phyloP scores from a whole-genome alignment of 2,113 vertebrate genomes.

The Circaetus cinerascens region DNA sequence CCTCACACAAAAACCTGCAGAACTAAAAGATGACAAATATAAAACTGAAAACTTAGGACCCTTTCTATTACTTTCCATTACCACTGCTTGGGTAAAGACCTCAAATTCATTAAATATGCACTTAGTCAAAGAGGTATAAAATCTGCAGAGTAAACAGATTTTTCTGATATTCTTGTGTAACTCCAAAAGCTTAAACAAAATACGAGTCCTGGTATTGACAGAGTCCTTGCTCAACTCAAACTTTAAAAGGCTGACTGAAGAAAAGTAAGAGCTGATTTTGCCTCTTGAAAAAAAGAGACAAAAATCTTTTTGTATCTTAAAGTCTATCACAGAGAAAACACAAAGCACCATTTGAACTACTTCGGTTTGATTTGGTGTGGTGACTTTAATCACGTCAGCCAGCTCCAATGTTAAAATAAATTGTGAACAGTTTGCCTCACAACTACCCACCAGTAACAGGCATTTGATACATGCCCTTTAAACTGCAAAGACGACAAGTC shows the following conservation, averaged over 20 bases:
- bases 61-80: background rate
- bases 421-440: background rate
- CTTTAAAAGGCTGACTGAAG: background rate
- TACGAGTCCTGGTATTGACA: background rate
- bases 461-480: background rate
- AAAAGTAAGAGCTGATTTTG: background rate
- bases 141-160: background rate
- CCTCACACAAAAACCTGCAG: background rate
- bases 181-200: background rate
- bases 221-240: background rate
- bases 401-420: background rate
- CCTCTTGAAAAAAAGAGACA: background rate
- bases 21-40: background rate
- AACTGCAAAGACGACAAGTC: background rate
- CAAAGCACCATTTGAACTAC: background rate
- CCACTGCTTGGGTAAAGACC: background rate
- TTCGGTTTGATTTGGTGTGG: background rate
- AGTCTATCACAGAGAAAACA: background rate
- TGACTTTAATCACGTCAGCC: background rate
- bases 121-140: background rate
- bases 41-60: background rate
- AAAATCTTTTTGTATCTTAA: background rate
- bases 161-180: background rate
- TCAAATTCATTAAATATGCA: background rate
- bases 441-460: background rate